Evolutionary conservation across 2,113 vertebrate species (phyloP).

Genomic region (Fulmarus glacialis): DNA sequence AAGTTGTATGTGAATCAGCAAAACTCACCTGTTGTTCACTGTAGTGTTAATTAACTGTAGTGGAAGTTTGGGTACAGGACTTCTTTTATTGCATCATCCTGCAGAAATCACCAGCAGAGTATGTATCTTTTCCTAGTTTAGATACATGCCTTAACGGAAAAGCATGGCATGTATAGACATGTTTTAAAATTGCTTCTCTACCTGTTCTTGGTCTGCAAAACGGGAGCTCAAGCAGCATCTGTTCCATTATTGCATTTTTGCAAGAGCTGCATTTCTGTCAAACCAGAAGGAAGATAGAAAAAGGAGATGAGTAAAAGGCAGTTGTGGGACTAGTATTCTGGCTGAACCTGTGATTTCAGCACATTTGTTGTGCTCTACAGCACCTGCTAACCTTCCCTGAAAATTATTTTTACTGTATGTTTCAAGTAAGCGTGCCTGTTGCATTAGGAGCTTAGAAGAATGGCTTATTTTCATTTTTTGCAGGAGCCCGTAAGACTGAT

Average conservation of each 20-base stretch:
- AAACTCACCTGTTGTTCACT: not conserved
- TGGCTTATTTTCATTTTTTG: not conserved
- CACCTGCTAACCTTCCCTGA: not conserved
- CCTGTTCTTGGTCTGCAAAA: not conserved
- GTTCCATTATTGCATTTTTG: not conserved
- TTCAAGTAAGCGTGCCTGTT: not conserved
- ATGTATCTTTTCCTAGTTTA: not conserved
- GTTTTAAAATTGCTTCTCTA: conserved; percentile 42
- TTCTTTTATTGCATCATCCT: not conserved
- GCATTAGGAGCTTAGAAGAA: not conserved
- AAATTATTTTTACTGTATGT: not conserved
- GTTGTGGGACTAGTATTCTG: not conserved
- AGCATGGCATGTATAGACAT: not conserved
- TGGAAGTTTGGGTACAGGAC: not conserved
- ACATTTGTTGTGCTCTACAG: not conserved
- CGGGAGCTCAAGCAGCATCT: not conserved
- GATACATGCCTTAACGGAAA: not conserved
- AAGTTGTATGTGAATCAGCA: not conserved
- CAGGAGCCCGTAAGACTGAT: not conserved
- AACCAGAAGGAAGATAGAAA: not conserved
- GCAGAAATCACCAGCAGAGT: not conserved
- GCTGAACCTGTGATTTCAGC: not conserved
- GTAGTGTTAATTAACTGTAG: not conserved
- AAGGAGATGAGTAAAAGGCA: not conserved
- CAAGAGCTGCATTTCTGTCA: not conserved